Conservation (phyloP, 2,797 vertebrate genomes). For the Carduelis carduelis region DNA sequence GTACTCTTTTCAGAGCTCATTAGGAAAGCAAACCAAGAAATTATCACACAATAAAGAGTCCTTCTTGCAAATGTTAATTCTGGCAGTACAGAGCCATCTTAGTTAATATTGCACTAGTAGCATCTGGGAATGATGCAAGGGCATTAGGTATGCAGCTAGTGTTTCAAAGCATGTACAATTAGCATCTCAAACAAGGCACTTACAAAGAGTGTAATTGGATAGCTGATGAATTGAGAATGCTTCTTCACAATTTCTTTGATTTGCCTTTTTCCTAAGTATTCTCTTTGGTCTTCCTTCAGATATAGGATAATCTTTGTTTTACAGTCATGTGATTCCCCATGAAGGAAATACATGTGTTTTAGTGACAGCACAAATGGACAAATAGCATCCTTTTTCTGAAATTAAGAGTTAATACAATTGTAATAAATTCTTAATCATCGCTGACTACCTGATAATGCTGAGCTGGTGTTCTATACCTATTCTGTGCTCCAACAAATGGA, state of each 20-base stretch:
- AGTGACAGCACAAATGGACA: background rate
- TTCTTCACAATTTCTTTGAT: constrained; percentile 84
- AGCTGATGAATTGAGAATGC: constrained; percentile 88
- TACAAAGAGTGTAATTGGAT: constrained; percentile 82
- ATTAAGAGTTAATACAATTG: background rate
- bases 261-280: constrained; percentile 80
- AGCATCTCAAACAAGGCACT: constrained; percentile 63
- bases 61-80: background rate
- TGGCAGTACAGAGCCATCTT: background rate
- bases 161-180: constrained; percentile 43
- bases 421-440: background rate
- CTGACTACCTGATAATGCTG: background rate
- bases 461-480: background rate
- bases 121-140: constrained; percentile 10
- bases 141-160: constrained; percentile 32
- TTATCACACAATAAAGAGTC: background rate
- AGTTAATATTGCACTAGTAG: background rate
- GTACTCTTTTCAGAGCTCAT: background rate
- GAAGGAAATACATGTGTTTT: background rate
- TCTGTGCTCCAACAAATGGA: background rate
- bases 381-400: background rate
- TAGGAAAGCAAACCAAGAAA: background rate
- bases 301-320: constrained; percentile 80
- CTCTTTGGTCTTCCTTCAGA: constrained; percentile 81
- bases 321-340: constrained; percentile 70